Evolutionary conservation across 2,888 invertebrate species (phyloP), one percentile per base, ranked within the genome.

Genomic region (Ditula angustiorana): DNA sequence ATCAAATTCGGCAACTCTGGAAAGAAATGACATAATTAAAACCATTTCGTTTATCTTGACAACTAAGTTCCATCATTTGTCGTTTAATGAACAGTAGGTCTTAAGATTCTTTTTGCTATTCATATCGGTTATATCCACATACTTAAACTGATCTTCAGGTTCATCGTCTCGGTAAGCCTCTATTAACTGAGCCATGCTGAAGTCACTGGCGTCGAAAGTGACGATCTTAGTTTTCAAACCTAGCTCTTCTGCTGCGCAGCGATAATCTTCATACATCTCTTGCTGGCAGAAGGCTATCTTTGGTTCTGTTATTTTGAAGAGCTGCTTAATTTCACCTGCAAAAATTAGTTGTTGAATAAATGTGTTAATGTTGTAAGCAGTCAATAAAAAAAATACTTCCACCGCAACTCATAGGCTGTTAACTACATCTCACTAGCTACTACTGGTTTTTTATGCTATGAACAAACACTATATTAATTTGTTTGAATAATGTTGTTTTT

Each of bases 281-380:
- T 71, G 66, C 58, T 86, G 81, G 59, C 90, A 89, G 61, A 90
- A 88, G 0, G 82, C 85, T 66, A 90, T 72, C 69, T 81, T 85
- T 0, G 90, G 90, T 13, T 70, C 67, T 0, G 83, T 77, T 52
- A 85, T 65, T 61, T 82, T 76, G 59, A 90, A 82, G 1, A 60
- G 37, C 16, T 11, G 11, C 24, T 60, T 52, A 2, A 60, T 77
- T 75, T 90, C 88, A 58, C 71, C 90, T 90, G 80, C 23, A 79
- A 84, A 46, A 26, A 30, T n/a, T n/a, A n/a, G n/a, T n/a, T n/a
- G n/a, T n/a, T n/a, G n/a, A n/a, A n/a, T 2, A 24, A 13, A 16
- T 1, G 5, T 23, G 8, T 8, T 10, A 2, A 28, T 0, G n/a
- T n/a, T 5, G 4, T 26, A 26, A 26, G 26, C 26, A 7, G 26